Evolutionary conservation across 2,888 invertebrate genomes (phyloP).

Genomic region (Hirtodrosophila confusa): DNA sequence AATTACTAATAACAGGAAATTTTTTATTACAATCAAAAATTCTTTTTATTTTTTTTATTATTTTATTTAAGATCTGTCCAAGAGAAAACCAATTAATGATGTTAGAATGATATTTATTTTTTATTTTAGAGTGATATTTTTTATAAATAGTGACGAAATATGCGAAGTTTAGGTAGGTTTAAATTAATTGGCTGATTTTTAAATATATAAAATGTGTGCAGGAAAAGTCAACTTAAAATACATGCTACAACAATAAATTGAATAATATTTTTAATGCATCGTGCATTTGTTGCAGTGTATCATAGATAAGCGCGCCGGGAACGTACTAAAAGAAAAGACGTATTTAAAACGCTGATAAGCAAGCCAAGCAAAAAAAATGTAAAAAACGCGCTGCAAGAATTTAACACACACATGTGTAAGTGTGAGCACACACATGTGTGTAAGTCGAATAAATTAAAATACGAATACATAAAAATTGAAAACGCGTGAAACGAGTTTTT

Average conservation of each 20-base stretch:
- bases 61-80: too few relatives aligned
- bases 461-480: conserved; percentile 66
- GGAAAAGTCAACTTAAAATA: neutral
- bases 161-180: too few relatives aligned
- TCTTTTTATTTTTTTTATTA: too few relatives aligned
- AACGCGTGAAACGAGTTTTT: conserved; percentile 76
- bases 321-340: conserved; percentile 73
- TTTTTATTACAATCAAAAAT: too few relatives aligned
- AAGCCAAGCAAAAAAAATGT: conserved; percentile 28
- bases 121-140: too few relatives aligned
- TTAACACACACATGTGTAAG: conserved; percentile 38
- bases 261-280: neutral
- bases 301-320: conserved; percentile 58
- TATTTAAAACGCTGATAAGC: conserved; percentile 73
- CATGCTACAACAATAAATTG: too few relatives aligned
- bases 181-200: too few relatives aligned
- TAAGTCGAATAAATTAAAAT: conserved; percentile 51
- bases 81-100: too few relatives aligned
- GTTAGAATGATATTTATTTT: too few relatives aligned
- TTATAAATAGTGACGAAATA: too few relatives aligned
- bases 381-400: conserved; percentile 73
- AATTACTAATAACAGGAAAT: too few relatives aligned
- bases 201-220: too few relatives aligned
- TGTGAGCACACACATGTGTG: conserved; percentile 17
- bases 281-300: conserved; percentile 36